These are phyloP conservation scores for Orchestia grillus DNA, from an alignment of 1,140 invertebrate genomes.

Conservation along the genomic window DNA sequence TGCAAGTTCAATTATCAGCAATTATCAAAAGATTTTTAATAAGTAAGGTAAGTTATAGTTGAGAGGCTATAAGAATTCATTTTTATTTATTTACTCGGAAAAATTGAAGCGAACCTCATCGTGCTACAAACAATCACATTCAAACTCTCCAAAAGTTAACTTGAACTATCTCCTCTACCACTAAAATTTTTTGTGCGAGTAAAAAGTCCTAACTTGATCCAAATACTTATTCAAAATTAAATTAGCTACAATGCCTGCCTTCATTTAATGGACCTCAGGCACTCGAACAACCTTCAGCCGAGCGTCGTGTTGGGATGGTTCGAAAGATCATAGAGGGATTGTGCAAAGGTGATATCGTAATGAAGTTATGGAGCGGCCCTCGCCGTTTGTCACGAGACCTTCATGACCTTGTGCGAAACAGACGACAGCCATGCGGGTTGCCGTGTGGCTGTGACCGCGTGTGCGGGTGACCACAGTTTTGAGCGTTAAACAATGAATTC, in stretches of 20 bases:
- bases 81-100: neutral
- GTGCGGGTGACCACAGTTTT: neutral
- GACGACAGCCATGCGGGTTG: neutral
- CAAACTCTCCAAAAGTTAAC: neutral
- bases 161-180: neutral
- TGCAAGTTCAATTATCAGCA: neutral
- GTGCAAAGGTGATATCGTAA: neutral
- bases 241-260: neutral
- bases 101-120: neutral
- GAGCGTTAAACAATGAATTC: neutral
- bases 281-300: neutral
- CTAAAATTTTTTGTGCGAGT: neutral
- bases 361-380: constrained; percentile 1
- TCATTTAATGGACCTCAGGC: neutral
- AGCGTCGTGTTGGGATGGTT: neutral
- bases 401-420: neutral
- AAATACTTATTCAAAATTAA: neutral
- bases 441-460: neutral
- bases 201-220: neutral
- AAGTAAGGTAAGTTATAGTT: no score
- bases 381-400: neutral
- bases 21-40: neutral
- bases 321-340: neutral
- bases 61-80: no score
- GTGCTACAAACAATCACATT: neutral